These are phyloP conservation scores for Rotaria sp. DNA, from an alignment of 2,888 invertebrate species.

Conservation along the genomic window DNA sequence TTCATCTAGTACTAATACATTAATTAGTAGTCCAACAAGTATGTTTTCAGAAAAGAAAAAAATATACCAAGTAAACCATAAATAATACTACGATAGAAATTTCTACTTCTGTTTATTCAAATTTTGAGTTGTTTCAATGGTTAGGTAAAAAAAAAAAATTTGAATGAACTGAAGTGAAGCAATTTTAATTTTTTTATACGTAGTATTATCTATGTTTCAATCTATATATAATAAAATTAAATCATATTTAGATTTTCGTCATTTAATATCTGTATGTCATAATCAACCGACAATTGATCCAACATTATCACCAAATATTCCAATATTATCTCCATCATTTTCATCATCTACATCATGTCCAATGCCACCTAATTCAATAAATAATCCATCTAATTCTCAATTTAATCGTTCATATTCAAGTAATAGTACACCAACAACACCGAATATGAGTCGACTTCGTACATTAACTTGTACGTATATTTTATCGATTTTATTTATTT, in stretches of 20 bases:
- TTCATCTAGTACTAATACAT: not conserved
- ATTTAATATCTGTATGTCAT: constrained; percentile 16
- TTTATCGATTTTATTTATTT: not conserved
- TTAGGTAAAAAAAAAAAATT: too few relatives aligned
- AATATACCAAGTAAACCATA: too few relatives aligned
- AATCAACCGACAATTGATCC: not conserved
- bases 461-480: constrained; percentile 7
- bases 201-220: too few relatives aligned
- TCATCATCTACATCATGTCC: not conserved
- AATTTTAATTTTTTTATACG: too few relatives aligned
- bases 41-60: not conserved
- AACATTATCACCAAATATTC: not conserved
- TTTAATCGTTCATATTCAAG: not conserved
- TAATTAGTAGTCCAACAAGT: constrained; percentile 13
- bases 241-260: not conserved
- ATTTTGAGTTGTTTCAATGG: too few relatives aligned
- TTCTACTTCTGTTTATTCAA: too few relatives aligned
- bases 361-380: not conserved
- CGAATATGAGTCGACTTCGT: not conserved
- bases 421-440: constrained; percentile 18
- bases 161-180: too few relatives aligned
- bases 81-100: too few relatives aligned
- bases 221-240: too few relatives aligned
- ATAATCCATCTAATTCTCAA: not conserved
- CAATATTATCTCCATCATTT: not conserved